These are phyloP conservation scores for Mesorhabditis spiculigera DNA, from an alignment of 2,888 invertebrate genomes.

Conservation along the genomic window DNA sequence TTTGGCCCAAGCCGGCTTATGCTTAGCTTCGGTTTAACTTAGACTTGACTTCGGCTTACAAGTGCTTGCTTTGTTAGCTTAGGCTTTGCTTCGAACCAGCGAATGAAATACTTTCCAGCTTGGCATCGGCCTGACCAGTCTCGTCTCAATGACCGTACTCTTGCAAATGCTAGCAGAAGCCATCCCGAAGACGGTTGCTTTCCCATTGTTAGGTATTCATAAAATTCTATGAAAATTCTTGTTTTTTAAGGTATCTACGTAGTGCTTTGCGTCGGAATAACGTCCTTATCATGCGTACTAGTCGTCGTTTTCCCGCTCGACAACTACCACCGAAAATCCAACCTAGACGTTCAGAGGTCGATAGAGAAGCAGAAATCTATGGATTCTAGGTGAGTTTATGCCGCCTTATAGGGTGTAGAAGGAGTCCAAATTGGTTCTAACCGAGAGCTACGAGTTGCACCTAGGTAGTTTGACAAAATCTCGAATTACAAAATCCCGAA, in stretches of 20 bases:
- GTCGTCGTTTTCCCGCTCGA: background rate
- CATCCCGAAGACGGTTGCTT: background rate
- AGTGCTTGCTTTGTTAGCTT: too few relatives aligned
- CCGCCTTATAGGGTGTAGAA: too few relatives aligned
- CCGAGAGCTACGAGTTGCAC: too few relatives aligned
- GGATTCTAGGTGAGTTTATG: too few relatives aligned
- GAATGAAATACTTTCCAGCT: too few relatives aligned
- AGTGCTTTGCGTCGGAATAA: background rate
- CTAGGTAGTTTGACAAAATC: too few relatives aligned
- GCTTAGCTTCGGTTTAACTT: background rate
- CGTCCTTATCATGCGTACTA: background rate
- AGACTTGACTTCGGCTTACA: background rate
- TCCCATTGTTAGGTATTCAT: background rate
- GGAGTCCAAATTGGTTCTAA: too few relatives aligned
- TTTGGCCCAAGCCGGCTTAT: too few relatives aligned
- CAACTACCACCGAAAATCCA: background rate
- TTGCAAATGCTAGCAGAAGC: background rate
- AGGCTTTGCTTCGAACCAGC: too few relatives aligned
- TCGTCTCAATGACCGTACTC: background rate
- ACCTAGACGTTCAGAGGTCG: background rate
- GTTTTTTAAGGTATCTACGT: background rate
- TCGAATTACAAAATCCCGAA: too few relatives aligned
- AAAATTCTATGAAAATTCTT: too few relatives aligned
- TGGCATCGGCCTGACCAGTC: constrained; percentile 1
- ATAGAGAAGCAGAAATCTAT: background rate